Base-by-base conservation (phyloP, 2,113 vertebrate genomes). In the Picathartes gymnocephalus region DNA sequence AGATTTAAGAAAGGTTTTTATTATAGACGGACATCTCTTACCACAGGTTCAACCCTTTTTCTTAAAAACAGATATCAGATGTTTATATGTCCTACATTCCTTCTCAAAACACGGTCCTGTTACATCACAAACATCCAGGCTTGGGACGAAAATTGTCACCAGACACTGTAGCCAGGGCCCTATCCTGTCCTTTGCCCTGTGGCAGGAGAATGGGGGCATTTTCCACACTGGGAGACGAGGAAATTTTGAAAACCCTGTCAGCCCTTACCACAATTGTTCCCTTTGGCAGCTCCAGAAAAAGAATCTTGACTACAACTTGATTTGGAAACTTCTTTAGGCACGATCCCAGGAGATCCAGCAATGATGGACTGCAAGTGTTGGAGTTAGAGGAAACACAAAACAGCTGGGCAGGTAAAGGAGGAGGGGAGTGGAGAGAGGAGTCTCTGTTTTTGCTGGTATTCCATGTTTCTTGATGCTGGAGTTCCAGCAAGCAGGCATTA, bases 401-500 rank as follows among this genome's bases (percentile, higher is more conserved):
- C 31, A 90, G 19, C 60, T 56, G 54, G 64, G 33, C 45, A 85
- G 69, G n/a, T 6, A 30, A 58, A 70, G 31, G 50, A 39, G 40
- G 77, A 9, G 21, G 57, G 39, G 40, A 86, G 44, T 22, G 20
- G 53, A 76, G 44, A 90, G 64, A 66, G 30, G 19, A 92, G 23
- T 37, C 53, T 86, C 48, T 94, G 37, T 60, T 92, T 86, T 81
- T 15, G 45, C 76, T 90, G 35, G 18, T 33, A 18, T 74, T 90
- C 64, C 0, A 1, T 72, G 53, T 77, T 91, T 80, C 77, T 81
- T 81, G 40, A 33, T 94, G 84, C 80, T 65, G 77, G 71, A 88
- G 72, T 64, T 90, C 69, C 68, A 95, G 91, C 73, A 90, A 94
- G 84, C 40, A 81, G 60, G 48, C 66, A 95, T 97, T 90, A 97